A percentile compares a stretch with the other conserved stretches of the same genome.
Evolutionary conservation across 2,888 invertebrate genomes (phyloP).

Genomic region (Onthophagus sagittarius): DNA sequence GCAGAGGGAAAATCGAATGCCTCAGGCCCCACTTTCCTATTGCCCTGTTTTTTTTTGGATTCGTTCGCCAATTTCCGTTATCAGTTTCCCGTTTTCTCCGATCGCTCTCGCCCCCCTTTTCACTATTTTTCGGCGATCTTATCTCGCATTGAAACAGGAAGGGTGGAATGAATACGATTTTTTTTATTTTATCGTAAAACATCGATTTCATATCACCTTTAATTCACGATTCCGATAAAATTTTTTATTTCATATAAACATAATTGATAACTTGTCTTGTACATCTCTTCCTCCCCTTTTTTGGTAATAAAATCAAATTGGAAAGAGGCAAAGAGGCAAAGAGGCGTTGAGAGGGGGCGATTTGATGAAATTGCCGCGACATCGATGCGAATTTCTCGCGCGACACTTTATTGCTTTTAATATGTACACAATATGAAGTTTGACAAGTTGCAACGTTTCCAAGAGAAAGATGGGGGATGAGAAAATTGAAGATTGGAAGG

Average conservation of each 20-base stretch:
- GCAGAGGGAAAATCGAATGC: neutral
- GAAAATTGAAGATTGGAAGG: no score
- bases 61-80: neutral
- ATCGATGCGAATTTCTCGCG: conserved; percentile 27
- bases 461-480: neutral
- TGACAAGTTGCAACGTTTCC: conserved; percentile 41
- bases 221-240: no score
- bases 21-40: neutral
- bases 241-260: neutral
- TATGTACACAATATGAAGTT: conserved; percentile 46
- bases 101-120: neutral
- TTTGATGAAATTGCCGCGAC: conserved; percentile 7
- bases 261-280: conserved; percentile 1
- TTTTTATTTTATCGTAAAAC: neutral
- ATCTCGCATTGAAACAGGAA: no score
- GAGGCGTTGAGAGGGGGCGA: neutral
- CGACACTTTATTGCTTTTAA: conserved; percentile 44
- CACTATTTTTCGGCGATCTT: neutral
- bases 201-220: no score
- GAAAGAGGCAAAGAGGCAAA: neutral
- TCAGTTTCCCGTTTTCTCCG: neutral
- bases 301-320: conserved; percentile 12
- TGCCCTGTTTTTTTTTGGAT: no score
- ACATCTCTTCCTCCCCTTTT: neutral
- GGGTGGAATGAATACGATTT: neutral